phyloP scores from a whole-genome alignment of 2,113 vertebrate species.

The Callocephalon fimbriatum region DNA sequence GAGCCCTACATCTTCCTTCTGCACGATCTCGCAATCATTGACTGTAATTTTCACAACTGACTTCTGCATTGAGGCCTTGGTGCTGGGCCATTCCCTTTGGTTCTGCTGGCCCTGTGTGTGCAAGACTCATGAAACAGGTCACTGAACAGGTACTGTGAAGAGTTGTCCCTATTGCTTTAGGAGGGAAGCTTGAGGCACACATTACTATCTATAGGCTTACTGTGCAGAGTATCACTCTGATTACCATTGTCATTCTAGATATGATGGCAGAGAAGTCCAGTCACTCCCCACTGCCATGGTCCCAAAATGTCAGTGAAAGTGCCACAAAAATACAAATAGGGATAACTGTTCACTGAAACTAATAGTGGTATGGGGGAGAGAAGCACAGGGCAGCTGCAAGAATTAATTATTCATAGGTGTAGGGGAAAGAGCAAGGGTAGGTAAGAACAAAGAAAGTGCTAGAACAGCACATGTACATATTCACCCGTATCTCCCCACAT shows the following conservation, averaged over 20 bases:
- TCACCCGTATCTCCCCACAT: background rate
- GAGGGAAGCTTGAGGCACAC: background rate
- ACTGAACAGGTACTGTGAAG: background rate
- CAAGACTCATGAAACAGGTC: background rate
- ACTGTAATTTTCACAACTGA: fast-evolving
- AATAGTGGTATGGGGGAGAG: background rate
- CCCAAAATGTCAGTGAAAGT: background rate
- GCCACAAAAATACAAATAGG: background rate
- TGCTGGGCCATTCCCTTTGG: background rate
- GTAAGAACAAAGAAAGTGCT: background rate
- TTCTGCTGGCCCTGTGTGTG: background rate
- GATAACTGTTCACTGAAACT: background rate
- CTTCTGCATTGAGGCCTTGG: background rate
- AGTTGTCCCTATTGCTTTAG: background rate
- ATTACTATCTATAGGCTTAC: background rate
- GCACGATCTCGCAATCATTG: fast-evolving
- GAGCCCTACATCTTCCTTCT: background rate
- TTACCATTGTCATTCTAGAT: background rate
- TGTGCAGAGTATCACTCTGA: background rate
- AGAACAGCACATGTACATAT: background rate
- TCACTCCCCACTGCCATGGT: background rate
- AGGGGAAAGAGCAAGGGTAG: background rate
- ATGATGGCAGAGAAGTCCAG: background rate
- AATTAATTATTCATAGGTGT: background rate
- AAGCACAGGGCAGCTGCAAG: background rate